These are phyloP conservation scores for Coreius guichenoti DNA, from an alignment of 2,797 vertebrate genomes.

Conservation along the genomic window DNA sequence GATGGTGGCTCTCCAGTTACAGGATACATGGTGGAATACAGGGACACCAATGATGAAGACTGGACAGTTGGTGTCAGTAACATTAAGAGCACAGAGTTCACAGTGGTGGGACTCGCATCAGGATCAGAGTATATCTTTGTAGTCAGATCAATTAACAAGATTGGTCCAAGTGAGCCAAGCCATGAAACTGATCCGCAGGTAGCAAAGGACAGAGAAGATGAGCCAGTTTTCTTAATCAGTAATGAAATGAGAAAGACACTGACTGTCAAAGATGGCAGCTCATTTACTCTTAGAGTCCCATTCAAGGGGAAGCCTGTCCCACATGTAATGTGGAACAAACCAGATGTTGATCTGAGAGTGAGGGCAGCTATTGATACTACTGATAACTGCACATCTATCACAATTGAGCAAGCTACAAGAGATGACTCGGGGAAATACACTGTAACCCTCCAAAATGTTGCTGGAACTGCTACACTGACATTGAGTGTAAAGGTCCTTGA, in stretches of 20 bases:
- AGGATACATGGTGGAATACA: slow-evolving; percentile 93
- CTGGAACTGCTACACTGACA: slow-evolving; percentile 87
- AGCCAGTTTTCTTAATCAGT: slow-evolving; percentile 90
- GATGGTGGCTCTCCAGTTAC: slow-evolving; percentile 93
- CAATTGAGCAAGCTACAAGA: slow-evolving; percentile 91
- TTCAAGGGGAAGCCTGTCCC: slow-evolving; percentile 93
- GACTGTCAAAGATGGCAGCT: slow-evolving; percentile 88
- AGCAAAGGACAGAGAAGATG: slow-evolving; percentile 93
- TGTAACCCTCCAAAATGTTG: slow-evolving; percentile 88
- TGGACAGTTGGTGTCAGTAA: slow-evolving; percentile 88
- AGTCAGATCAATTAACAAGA: slow-evolving; percentile 93
- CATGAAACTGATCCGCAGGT: slow-evolving; percentile 87
- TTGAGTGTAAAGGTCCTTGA: slow-evolving; percentile 94
- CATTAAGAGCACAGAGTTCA: slow-evolving; percentile 89
- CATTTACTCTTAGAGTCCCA: slow-evolving; percentile 92
- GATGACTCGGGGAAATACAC: slow-evolving; percentile 95
- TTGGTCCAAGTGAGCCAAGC: slow-evolving; percentile 92
- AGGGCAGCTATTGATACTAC: slow-evolving; percentile 90
- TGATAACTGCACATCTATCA: slow-evolving; percentile 85
- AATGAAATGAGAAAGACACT: slow-evolving; percentile 95
- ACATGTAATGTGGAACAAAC: slow-evolving; percentile 91
- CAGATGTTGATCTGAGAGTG: slow-evolving; percentile 88
- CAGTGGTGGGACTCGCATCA: slow-evolving; percentile 83
- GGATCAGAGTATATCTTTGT: slow-evolving; percentile 89
- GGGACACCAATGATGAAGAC: slow-evolving; percentile 85